Evolutionary conservation across 2,888 invertebrate species (phyloP).

Genomic region (Eupithecia subumbrata): DNA sequence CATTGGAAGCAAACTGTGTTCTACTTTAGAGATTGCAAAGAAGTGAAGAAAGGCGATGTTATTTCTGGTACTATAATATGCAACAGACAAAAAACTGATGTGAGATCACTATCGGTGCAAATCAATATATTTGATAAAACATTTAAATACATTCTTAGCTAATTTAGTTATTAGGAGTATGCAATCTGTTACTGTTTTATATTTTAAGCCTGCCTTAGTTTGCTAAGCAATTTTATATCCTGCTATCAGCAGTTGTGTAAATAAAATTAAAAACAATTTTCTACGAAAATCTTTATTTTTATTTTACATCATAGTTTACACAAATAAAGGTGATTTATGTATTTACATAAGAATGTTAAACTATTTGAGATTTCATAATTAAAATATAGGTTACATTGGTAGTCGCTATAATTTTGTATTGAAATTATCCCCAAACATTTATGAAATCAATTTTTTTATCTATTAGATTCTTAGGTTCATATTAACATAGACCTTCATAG

Average conservation of each 20-base stretch:
- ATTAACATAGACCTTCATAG: background rate
- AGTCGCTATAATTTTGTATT: background rate
- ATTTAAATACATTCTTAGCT: conserved; percentile 87
- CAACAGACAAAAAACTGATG: conserved; percentile 88
- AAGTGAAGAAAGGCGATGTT: conserved; percentile 87
- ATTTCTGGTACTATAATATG: conserved; percentile 89
- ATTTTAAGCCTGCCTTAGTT: conserved; percentile 26
- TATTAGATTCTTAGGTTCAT: background rate
- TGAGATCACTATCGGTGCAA: conserved; percentile 88
- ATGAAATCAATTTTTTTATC: background rate
- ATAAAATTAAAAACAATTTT: conserved; percentile 59
- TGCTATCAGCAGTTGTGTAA: conserved; percentile 19
- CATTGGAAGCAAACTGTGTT: conserved; percentile 99
- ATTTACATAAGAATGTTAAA: conserved; percentile 69
- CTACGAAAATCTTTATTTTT: conserved; percentile 81
- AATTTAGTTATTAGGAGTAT: conserved; percentile 48
- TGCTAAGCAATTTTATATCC: conserved; percentile 37
- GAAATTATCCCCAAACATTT: background rate
- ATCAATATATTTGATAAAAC: conserved; percentile 86
- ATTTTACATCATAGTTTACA: conserved; percentile 77
- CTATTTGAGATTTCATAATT: conserved; percentile 62
- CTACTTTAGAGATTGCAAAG: conserved; percentile 89
- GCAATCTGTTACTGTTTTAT: conserved; percentile 13
- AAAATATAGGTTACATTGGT: conserved; percentile 39
- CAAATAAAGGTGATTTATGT: conserved; percentile 65